Percentiles rank a stretch among this genome's conserved stretches.
phyloP scores from a whole-genome alignment of 2,797 vertebrate species.

The Micromesistius poutassou region DNA sequence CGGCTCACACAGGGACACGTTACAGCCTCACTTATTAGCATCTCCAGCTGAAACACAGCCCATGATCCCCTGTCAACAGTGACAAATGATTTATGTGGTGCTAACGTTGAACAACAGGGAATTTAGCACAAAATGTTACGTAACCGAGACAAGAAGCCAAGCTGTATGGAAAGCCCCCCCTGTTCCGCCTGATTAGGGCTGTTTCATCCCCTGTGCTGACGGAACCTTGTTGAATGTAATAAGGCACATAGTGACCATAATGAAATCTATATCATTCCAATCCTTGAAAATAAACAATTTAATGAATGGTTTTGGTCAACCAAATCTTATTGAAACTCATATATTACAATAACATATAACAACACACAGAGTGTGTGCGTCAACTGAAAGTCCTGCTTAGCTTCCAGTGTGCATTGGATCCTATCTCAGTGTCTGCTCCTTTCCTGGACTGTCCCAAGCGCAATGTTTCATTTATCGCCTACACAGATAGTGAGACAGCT shows the following conservation, averaged over 20 bases:
- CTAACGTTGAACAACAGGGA: background rate
- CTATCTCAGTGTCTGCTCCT: background rate
- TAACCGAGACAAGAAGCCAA: background rate
- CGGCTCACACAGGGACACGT: background rate
- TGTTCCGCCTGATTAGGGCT: too few relatives aligned
- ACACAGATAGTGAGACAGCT: background rate
- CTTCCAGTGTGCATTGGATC: background rate
- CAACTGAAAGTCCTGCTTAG: background rate
- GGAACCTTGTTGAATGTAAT: too few relatives aligned
- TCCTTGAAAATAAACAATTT: too few relatives aligned
- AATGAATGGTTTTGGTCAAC: too few relatives aligned
- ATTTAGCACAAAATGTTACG: background rate
- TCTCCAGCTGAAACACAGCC: background rate
- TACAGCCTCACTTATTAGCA: background rate
- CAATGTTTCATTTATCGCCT: background rate
- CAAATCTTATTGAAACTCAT: too few relatives aligned
- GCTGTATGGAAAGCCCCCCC: background rate
- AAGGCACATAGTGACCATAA: too few relatives aligned
- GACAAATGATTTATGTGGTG: too few relatives aligned
- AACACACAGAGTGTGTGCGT: too few relatives aligned
- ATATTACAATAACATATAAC: too few relatives aligned
- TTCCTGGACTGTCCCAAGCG: background rate
- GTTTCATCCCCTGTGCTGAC: too few relatives aligned
- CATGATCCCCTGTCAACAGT: too few relatives aligned
- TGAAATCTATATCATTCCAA: too few relatives aligned